These are phyloP conservation scores for Carassius auratus DNA, from an alignment of 2,113 vertebrate species.

Conservation along the genomic window DNA sequence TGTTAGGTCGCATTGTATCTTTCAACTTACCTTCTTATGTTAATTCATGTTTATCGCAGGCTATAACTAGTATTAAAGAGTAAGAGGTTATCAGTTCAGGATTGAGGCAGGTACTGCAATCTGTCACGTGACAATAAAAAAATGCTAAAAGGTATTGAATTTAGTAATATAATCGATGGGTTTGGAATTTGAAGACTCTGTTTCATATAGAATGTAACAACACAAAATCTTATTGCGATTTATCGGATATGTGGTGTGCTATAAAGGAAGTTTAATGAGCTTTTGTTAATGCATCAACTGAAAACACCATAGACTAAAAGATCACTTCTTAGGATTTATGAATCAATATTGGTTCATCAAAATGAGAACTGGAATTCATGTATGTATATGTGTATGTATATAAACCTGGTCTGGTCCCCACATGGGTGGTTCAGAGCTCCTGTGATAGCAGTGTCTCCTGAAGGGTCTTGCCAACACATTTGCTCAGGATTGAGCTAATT, in stretches of 20 bases:
- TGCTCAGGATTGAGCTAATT: slow-evolving; percentile 66
- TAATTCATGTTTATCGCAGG: not conserved
- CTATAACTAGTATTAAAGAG: not conserved
- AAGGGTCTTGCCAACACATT: slow-evolving; percentile 29
- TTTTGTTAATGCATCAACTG: not conserved
- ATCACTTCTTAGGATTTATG: not conserved
- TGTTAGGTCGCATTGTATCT: not conserved
- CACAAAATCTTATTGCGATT: not conserved
- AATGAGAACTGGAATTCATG: not conserved
- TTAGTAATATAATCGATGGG: not conserved
- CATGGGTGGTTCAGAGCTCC: not conserved
- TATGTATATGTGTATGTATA: not conserved
- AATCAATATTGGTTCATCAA: not conserved
- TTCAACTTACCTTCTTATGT: not conserved
- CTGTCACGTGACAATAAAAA: not conserved
- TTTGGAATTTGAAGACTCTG: not conserved
- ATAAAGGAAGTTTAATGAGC: not conserved
- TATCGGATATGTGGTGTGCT: not conserved
- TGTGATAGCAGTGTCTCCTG: slow-evolving; percentile 45
- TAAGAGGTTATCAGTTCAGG: not conserved
- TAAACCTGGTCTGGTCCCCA: not conserved
- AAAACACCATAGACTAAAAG: not conserved
- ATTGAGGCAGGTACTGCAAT: not conserved
- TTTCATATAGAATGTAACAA: not conserved
- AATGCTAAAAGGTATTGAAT: too few relatives aligned